Base-by-base conservation (phyloP, 2,888 invertebrate species). In the Cosmorhoe ocellata region DNA sequence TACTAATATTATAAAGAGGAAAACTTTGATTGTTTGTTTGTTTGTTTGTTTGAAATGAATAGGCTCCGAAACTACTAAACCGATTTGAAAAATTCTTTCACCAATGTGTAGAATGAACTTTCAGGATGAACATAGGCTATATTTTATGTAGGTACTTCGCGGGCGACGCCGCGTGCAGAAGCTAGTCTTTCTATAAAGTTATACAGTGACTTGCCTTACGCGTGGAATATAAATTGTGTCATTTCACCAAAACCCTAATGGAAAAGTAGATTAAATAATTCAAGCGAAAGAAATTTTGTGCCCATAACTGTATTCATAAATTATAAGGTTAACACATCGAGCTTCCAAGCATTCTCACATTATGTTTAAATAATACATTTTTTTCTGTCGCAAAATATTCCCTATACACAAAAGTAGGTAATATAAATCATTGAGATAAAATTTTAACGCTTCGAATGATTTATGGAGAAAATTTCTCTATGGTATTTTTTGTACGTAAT, bases 221-320 rank as follows among this genome's bases (percentile, higher is more conserved):
- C 66, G 66, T 72, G 76, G 88, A 87, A 88, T 88, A 87, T 81
- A 89, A 86, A 88, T 85, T 79, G 84, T 84, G 84, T 84, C 84
- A 83, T 87, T 85, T 80, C 70, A 74, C 71, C 70, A 76, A 83
- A 86, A 81, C 83, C 83, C 79, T 88, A 88, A 89, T 89, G 88
- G 88, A 88, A 88, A 86, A 84, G 80, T 74, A 80, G 84, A 87
- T 88, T 88, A 85, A 87, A 88, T 89, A 86, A 87, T 88, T 84
- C 86, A 87, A 64, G 73, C 76, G 78, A 78, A 85, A 87, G 86
- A 81, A 85, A 86, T 86, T 86, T 85, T 83, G 81, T 81, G 78
- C 72, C 81, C 80, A 84, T 87, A 87, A 87, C 80, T 74, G 76
- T 73, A 71, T 87, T 76, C 81, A 87, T 88, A 88, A 84, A 84